phyloP scores from a whole-genome alignment of 2,797 vertebrate genomes.

The Fistularia tabacaria region DNA sequence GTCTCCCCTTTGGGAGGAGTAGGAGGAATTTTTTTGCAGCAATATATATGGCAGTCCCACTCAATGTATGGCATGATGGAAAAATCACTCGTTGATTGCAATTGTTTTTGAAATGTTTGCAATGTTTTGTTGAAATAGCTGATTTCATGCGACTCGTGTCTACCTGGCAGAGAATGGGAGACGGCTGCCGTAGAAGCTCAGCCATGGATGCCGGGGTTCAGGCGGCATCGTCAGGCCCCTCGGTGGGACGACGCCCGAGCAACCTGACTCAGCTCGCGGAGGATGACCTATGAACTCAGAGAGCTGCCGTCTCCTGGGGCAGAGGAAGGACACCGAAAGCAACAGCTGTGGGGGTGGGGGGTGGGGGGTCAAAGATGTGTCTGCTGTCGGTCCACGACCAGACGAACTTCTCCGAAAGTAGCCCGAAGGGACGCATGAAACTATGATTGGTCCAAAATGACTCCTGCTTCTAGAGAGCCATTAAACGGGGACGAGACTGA shows the following conservation, averaged over 20 bases:
- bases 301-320: conserved; percentile 8
- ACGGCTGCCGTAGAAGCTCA: conserved; percentile 63
- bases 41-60: neutral
- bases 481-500: conserved; percentile 18
- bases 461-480: conserved; percentile 37
- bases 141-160: conserved; percentile 36
- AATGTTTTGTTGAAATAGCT: neutral
- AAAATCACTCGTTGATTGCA: neutral
- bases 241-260: conserved; percentile 71
- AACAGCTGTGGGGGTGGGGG: conserved; percentile 30
- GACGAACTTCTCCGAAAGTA: neutral
- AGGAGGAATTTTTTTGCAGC: conserved; percentile 2
- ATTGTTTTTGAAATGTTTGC: neutral
- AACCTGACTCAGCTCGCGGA: conserved; percentile 85
- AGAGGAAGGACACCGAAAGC: conserved; percentile 39
- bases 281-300: conserved; percentile 81
- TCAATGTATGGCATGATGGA: too few relatives aligned
- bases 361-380: conserved; percentile 4
- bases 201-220: conserved; percentile 54
- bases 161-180: conserved; percentile 70
- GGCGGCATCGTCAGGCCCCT: conserved; percentile 47
- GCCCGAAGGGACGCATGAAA: conserved; percentile 37
- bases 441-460: conserved; percentile 24
- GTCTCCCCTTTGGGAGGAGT: conserved; percentile 21
- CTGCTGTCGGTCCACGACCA: conserved; percentile 21